Conservation (phyloP, 2,113 vertebrate species). For the Eudyptes chrysolophus region DNA sequence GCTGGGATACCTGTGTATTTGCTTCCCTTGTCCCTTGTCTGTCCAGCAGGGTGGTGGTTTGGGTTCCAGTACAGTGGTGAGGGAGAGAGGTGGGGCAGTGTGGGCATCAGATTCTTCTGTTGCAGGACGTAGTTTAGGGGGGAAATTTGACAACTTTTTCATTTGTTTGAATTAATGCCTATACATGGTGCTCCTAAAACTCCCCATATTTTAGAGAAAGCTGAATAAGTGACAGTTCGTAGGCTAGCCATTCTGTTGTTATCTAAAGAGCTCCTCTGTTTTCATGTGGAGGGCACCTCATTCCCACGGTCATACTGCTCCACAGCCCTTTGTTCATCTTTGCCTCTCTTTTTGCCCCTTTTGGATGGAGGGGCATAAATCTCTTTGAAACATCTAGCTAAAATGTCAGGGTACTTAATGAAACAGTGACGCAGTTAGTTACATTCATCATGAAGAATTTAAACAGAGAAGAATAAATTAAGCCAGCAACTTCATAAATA, state of each 20-base stretch:
- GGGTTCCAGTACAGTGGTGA: not conserved
- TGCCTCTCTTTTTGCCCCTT: not conserved
- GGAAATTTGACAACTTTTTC: not conserved
- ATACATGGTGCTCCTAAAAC: not conserved
- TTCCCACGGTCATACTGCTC: not conserved
- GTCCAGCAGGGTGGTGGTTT: not conserved
- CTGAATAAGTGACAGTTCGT: not conserved
- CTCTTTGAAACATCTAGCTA: not conserved
- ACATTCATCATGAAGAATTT: not conserved
- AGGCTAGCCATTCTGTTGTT: not conserved
- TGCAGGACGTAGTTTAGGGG: not conserved
- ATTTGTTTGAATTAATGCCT: not conserved
- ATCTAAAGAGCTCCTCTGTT: not conserved
- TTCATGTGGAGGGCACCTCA: not conserved
- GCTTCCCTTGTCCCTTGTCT: not conserved
- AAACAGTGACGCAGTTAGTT: not conserved
- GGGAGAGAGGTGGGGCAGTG: not conserved
- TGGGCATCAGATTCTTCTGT: not conserved
- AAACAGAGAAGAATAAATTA: not conserved
- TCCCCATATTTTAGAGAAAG: not conserved
- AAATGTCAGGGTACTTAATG: not conserved
- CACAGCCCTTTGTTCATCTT: conserved; percentile 16
- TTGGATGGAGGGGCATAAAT: conserved; percentile 8
- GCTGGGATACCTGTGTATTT: not conserved
- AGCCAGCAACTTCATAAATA: not conserved